Base-by-base conservation (phyloP, 2,888 invertebrate species). In the Parthenolecanium corni region DNA sequence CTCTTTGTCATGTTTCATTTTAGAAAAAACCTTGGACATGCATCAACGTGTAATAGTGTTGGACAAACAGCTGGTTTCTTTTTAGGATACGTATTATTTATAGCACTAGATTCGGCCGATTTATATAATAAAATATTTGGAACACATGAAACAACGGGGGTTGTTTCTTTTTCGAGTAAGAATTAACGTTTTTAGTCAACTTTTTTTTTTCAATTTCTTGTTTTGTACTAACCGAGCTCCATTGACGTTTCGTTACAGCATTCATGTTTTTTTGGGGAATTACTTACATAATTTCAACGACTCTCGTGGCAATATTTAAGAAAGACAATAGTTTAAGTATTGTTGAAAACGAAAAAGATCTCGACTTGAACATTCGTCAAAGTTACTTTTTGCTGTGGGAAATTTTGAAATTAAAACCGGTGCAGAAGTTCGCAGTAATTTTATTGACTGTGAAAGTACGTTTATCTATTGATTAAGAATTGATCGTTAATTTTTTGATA, bases 1-100 rank as follows among this genome's bases (percentile, higher is more conserved):
- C 12, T 16, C 3, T 11, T 52, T n/a, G 20, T 20, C 21, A 18
- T 16, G n/a, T n/a, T 31, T 6, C n/a, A 67, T 78, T 79, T 51
- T 73, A 89, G 89, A 69, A 79, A 85, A 69, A 98, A 98, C 76
- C 94, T 98, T 3, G 94, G 92, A 2, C 94, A 97, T 77, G 97
- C 98, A 0, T 97, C 97, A 1, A 98, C 97, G 0, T 98, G 98
- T 72, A 99, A 99, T 72, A 90, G 91, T 69, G 93, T 98, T 0
- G 98, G 98, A 2, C 98, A 99, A 77, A 97, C 96, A 0, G 89
- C 94, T 40, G 97, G 98, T 0, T 96, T 89, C 74, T 96, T 97
- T 72, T 77, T 98, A 2, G 96, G 97, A 66, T 96, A 96, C 75
- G 93, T 96, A 0, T 78, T 96, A 12, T 98, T 99, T 73, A 82